Evolutionary conservation across 2,888 invertebrate genomes (phyloP).

Genomic region (Megamerina dolium): DNA sequence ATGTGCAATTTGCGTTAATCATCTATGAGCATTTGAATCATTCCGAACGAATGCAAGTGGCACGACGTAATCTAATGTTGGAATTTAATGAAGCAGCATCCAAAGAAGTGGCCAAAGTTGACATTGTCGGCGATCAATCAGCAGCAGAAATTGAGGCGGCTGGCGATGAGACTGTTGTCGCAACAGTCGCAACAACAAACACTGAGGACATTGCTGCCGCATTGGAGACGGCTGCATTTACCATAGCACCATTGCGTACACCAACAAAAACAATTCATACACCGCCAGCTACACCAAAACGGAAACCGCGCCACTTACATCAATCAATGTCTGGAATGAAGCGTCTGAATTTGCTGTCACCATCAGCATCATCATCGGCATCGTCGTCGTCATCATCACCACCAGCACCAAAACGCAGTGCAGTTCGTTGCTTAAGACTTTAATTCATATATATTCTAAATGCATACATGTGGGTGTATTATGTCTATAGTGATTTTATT

Average conservation of each 20-base stretch:
- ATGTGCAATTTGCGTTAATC: constrained; percentile 34
- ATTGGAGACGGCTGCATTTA: constrained; percentile 11
- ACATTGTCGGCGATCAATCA: constrained; percentile 4
- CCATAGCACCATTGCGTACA: constrained; percentile 20
- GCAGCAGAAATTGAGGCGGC: constrained; percentile 4
- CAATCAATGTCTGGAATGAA: constrained; percentile 19
- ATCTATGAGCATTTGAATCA: constrained; percentile 31
- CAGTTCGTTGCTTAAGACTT: constrained; percentile 25
- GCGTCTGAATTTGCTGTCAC: constrained; percentile 18
- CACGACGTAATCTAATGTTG: constrained; percentile 32
- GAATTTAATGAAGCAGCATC: constrained; percentile 27
- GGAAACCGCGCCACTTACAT: constrained; percentile 20
- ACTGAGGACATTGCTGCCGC: constrained; percentile 17
- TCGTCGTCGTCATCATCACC: constrained; percentile 7
- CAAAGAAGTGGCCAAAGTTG: constrained; percentile 4
- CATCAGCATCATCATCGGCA: constrained; percentile 16
- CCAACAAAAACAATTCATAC: constrained; percentile 23
- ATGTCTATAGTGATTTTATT: too few species aligned
- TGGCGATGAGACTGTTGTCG: constrained; percentile 5
- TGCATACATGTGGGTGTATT: too few species aligned
- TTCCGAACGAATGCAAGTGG: constrained; percentile 4
- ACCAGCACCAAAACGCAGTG: constrained; percentile 23
- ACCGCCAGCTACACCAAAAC: constrained; percentile 26
- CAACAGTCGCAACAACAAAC: constrained; percentile 2
- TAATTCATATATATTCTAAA: too few species aligned